Percentiles rank a stretch among this genome's conserved stretches.
Evolutionary conservation across 2,113 vertebrate species (phyloP).

Genomic region (Fregata magnificens): DNA sequence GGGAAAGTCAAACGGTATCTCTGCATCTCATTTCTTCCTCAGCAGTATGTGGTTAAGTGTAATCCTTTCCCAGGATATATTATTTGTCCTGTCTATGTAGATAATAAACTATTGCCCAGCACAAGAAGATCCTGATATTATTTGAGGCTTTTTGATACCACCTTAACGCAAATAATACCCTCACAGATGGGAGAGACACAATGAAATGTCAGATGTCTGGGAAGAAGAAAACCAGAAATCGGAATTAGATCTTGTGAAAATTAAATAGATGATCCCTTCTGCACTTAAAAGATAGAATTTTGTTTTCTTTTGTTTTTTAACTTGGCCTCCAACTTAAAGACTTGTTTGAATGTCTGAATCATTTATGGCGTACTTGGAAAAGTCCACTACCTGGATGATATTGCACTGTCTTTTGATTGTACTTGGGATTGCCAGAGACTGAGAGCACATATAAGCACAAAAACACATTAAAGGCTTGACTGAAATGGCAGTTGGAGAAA

Average conservation of each 20-base stretch:
- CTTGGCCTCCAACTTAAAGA: neutral
- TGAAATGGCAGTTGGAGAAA: neutral
- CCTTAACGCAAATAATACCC: constrained; percentile 15
- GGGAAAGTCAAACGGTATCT: neutral
- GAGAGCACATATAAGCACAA: neutral
- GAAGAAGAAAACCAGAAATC: constrained; percentile 1
- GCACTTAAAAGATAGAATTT: neutral
- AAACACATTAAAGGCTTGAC: neutral
- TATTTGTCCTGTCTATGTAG: constrained; percentile 19
- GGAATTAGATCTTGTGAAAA: neutral
- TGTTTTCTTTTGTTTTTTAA: neutral
- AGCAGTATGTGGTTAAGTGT: neutral
- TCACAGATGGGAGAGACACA: neutral
- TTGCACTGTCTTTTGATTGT: neutral
- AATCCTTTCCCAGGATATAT: constrained; percentile 7
- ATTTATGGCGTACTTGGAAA: neutral
- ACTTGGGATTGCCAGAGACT: neutral
- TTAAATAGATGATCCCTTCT: neutral
- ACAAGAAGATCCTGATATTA: neutral
- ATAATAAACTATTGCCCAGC: constrained; percentile 13
- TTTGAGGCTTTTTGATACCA: constrained; percentile 13
- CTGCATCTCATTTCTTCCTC: constrained; percentile 21
- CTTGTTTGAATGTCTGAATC: neutral
- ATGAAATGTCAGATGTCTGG: neutral
- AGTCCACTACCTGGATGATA: neutral